phyloP scores from a whole-genome alignment of 2,113 vertebrate species.

The Porphyrio hochstetteri region DNA sequence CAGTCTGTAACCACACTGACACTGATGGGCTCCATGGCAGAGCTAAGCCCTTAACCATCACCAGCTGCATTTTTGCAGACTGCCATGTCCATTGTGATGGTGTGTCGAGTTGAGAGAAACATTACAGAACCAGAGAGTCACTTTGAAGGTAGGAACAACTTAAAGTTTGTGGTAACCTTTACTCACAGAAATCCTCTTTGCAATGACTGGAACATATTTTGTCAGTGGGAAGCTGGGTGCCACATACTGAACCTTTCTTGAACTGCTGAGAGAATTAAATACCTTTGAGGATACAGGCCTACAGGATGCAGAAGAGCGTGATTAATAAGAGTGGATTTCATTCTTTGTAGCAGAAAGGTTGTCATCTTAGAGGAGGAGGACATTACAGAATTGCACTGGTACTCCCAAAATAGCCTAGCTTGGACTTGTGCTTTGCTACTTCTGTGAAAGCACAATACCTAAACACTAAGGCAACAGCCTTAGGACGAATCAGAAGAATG shows the following conservation, averaged over 20 bases:
- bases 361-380: not conserved
- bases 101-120: not conserved
- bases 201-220: not conserved
- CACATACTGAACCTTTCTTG: not conserved
- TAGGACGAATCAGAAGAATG: not conserved
- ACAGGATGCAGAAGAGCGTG: not conserved
- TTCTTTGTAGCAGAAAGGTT: not conserved
- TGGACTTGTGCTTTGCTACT: not conserved
- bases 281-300: not conserved
- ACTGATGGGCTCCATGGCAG: not conserved
- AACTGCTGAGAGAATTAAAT: not conserved
- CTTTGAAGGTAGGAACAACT: not conserved
- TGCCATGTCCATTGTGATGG: not conserved
- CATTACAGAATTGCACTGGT: not conserved
- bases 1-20: not conserved
- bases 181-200: not conserved
- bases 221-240: not conserved
- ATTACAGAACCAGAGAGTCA: not conserved
- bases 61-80: not conserved
- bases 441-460: not conserved
- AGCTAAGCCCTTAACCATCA: not conserved
- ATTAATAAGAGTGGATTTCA: conserved; percentile 30
- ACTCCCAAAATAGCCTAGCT: not conserved
- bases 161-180: not conserved
- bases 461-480: not conserved